Base-by-base conservation (phyloP, 2,888 invertebrate species). In the Hirtodrosophila alboralis region DNA sequence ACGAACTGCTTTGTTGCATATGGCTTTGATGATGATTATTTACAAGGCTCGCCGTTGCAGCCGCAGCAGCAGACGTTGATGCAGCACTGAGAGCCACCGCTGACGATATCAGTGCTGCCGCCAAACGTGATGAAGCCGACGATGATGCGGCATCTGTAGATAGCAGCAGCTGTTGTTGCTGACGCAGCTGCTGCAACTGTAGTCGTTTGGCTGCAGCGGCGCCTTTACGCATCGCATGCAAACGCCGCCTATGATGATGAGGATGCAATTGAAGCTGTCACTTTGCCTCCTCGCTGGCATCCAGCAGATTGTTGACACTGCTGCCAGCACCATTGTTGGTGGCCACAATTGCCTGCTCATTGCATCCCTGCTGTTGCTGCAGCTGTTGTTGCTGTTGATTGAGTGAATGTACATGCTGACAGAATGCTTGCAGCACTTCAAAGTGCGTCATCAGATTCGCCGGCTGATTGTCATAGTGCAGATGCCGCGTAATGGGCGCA, bases 401-500 rank as follows among this genome's bases (percentile, higher is more conserved):
- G 10, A 87, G 85, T 36, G 88, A 83, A 59, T 90, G 89, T 57
- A 90, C 87, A 52, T 90, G 90, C 65, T 90, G 90, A 48, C 91
- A 90, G 90, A 95, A 94, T 67, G 92, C 92, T 69, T 92, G 92
- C 53, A 96, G 91, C 64, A 96, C 93, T 80, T 94, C 93, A 91
- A 97, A 97, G 91, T 97, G 97, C 83, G 93, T 93, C 84, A 93
- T 92, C 36, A 97, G 91, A 47, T 93, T 91, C 23, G 91, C 90
- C 28, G 90, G 89, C 75, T 90, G 90, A 64, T 90, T 90, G 36
- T 90, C 90, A 87, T 94, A 95, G 89, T 95, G 95, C 54, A 94
- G 89, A 54, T 91, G 92, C 31, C 94, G 91, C 8, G 91, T 89
- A 43, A 96, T 92, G 65, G 93, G 92, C 2, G 94, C 94, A 36